Evolutionary conservation across 2,888 invertebrate species (phyloP).

Genomic region (Panzeria rudis): DNA sequence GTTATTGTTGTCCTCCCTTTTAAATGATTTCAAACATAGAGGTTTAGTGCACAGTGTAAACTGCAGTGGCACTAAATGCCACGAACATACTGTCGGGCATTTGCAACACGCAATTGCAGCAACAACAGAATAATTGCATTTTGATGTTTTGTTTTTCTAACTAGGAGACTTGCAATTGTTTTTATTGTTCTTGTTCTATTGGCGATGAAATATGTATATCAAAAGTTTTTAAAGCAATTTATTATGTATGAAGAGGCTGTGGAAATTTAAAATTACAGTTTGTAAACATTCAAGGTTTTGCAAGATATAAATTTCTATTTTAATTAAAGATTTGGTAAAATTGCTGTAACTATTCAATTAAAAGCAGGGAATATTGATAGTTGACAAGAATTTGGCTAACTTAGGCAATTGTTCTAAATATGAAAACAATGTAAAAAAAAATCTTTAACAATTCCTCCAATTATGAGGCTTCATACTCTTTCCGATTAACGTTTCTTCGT

Average conservation of each 20-base stretch:
- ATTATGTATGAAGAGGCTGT: neutral
- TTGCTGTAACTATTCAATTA: too few relatives aligned
- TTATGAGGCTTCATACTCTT: too few relatives aligned
- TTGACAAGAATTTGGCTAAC: too few relatives aligned
- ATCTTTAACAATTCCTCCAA: too few relatives aligned
- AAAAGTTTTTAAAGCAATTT: constrained; percentile 13
- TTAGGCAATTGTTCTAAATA: too few relatives aligned
- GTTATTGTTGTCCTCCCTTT: neutral
- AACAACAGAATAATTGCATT: constrained; percentile 31
- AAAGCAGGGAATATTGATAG: too few relatives aligned
- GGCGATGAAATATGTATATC: constrained; percentile 28
- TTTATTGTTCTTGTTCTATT: constrained; percentile 14
- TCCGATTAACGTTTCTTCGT: too few relatives aligned
- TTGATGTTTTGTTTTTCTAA: constrained; percentile 1
- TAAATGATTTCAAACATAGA: neutral
- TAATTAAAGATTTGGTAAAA: neutral
- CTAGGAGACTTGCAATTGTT: constrained; percentile 10
- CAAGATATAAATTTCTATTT: too few relatives aligned
- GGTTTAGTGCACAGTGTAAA: neutral
- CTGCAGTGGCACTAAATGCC: constrained; percentile 50
- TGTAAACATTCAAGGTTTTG: constrained; percentile 11
- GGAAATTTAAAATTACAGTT: constrained; percentile 1
- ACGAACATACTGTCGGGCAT: constrained; percentile 37
- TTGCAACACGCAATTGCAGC: constrained; percentile 15
- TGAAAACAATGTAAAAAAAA: too few relatives aligned